Conservation (phyloP, 1,140 invertebrate genomes). For the Drosophila quadrilineata region DNA sequence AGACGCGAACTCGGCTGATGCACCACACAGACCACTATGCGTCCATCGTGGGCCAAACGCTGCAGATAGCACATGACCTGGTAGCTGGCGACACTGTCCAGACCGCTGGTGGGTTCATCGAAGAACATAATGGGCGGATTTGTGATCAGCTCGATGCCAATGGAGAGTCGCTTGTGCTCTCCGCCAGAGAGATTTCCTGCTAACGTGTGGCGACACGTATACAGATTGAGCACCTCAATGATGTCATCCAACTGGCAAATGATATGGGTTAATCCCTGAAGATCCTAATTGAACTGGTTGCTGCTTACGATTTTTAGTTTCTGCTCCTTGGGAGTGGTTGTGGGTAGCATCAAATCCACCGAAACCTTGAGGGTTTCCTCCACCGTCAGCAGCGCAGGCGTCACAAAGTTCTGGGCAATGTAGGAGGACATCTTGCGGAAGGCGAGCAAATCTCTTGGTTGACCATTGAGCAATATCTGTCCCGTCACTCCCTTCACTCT, state of each 20-base stretch:
- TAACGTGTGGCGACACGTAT: slow-evolving; percentile 85
- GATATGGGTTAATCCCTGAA: background rate
- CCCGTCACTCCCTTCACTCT: slow-evolving; percentile 83
- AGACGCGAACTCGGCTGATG: slow-evolving; percentile 94
- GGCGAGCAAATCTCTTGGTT: slow-evolving; percentile 86
- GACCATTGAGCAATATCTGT: slow-evolving; percentile 88
- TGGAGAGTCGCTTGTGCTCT: slow-evolving; percentile 91
- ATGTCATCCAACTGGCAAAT: slow-evolving; percentile 83
- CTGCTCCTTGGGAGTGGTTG: slow-evolving; percentile 26
- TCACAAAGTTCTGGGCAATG: slow-evolving; percentile 86
- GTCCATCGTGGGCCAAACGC: slow-evolving; percentile 86
- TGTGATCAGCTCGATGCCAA: slow-evolving; percentile 91
- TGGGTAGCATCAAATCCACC: slow-evolving; percentile 84
- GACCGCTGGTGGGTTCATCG: slow-evolving; percentile 89
- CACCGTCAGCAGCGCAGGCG: slow-evolving; percentile 85
- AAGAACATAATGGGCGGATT: slow-evolving; percentile 88
- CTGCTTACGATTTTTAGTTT: slow-evolving; percentile 58
- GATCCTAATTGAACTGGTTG: background rate
- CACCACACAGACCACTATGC: slow-evolving; percentile 92
- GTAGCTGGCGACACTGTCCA: slow-evolving; percentile 89
- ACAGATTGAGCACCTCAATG: slow-evolving; percentile 83
- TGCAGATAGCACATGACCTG: slow-evolving; percentile 87
- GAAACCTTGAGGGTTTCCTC: slow-evolving; percentile 86
- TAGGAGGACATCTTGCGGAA: slow-evolving; percentile 86
- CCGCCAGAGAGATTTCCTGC: slow-evolving; percentile 89